Evolutionary conservation across 2,888 invertebrate genomes (phyloP), one percentile per base, ranked within the genome.

Genomic region (Mantis religiosa): DNA sequence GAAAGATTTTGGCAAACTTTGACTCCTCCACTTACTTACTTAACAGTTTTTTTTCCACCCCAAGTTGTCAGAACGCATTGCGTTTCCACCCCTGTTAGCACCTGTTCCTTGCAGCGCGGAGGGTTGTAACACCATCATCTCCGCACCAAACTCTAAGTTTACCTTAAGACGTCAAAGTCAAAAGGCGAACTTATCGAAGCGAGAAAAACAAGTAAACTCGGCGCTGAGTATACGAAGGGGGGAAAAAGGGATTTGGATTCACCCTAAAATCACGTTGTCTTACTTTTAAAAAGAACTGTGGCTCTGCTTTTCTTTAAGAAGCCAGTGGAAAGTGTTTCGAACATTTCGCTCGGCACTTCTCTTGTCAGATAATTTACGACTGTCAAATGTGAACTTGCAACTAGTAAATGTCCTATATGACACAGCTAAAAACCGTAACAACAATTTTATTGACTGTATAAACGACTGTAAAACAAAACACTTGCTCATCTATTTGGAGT

Each of bases 151-250:
- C n/a, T 87, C 82, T n/a, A 87, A 87, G 28, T 87, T 87, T 87
- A 30, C 41, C 20, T 87, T 27, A 20, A 71, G 82, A 87, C 54
- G 82, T 87, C 87, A 87, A 87, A 87, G 87, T 82, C 82, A 87
- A 87, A 82, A 87, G 87, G 87, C 82, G 87, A 87, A 87, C 34
- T 87, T 82, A 82, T 82, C 41, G 82, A 87, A 27, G 82, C 87
- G 87, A 87, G 87, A 87, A 87, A 87, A 87, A 41, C 47, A 85
- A 81, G 71, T 28, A 47, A 71, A 81, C 47, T 71, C 8, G 25
- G 25, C 15, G 54, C 20, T 71, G 54, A 71, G 25, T 71, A 71
- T 8, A 71, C 20, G 54, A 71, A 25, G 25, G 20, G 25, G 8
- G 12, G 20, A 71, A 71, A 71, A 20, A 71, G 14, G 8, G 54